These are phyloP conservation scores for Cyclina sinensis DNA, from an alignment of 1,140 invertebrate species.

Conservation along the genomic window DNA sequence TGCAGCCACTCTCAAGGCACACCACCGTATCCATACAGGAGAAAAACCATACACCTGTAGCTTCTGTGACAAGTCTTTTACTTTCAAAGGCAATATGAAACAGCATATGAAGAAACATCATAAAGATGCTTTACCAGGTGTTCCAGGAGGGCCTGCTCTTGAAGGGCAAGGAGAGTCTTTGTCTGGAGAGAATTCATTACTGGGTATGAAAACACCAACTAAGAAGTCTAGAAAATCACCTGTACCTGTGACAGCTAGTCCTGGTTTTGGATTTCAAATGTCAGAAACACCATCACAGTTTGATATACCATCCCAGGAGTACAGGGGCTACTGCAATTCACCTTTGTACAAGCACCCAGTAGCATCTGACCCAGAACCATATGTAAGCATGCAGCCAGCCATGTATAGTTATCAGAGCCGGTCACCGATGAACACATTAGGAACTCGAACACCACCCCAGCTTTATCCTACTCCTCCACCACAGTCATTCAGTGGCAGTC, in stretches of 20 bases:
- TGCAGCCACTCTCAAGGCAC: slow-evolving; percentile 57
- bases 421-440: slow-evolving; percentile 10
- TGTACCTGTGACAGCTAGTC: slow-evolving; percentile 23
- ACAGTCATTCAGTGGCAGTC: slow-evolving; percentile 48
- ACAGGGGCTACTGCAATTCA: slow-evolving; percentile 56
- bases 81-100: slow-evolving; percentile 76
- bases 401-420: slow-evolving; percentile 58
- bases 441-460: slow-evolving; percentile 22
- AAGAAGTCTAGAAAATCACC: slow-evolving; percentile 46
- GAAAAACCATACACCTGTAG: slow-evolving; percentile 71
- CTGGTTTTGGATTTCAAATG: slow-evolving; percentile 10
- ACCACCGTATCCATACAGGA: slow-evolving; percentile 63
- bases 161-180: neutral
- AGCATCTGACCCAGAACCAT: slow-evolving; percentile 33
- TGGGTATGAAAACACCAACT: slow-evolving; percentile 40
- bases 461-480: slow-evolving; percentile 54
- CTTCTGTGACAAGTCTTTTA: slow-evolving; percentile 74
- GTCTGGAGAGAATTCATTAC: neutral
- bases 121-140: slow-evolving; percentile 32
- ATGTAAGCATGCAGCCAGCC: slow-evolving; percentile 60
- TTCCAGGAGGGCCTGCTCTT: neutral
- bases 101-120: slow-evolving; percentile 83
- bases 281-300: neutral
- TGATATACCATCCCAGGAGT: slow-evolving; percentile 53
- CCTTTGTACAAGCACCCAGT: slow-evolving; percentile 23